These are phyloP conservation scores for Hemichromis elongatus DNA, from an alignment of 2,113 vertebrate genomes.

Conservation along the genomic window DNA sequence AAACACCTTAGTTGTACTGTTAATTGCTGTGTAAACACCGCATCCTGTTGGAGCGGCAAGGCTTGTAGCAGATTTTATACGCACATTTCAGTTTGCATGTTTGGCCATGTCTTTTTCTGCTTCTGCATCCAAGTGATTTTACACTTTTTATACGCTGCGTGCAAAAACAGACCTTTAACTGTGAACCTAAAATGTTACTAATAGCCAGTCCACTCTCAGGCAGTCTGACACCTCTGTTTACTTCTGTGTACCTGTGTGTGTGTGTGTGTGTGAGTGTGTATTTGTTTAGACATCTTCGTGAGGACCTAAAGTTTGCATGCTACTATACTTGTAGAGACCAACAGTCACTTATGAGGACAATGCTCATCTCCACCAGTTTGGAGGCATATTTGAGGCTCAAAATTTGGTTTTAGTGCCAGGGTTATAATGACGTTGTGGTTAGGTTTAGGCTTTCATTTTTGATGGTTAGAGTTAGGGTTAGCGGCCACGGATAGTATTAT, in stretches of 20 bases:
- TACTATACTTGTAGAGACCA: background rate
- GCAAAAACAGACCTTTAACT: background rate
- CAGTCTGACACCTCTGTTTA: background rate
- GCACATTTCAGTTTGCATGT: background rate
- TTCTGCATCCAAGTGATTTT: background rate
- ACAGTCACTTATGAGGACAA: background rate
- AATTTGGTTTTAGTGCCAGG: background rate
- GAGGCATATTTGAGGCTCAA: background rate
- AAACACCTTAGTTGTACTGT: constrained; percentile 25
- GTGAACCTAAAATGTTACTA: background rate
- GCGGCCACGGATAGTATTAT: background rate
- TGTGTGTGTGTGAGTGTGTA: background rate
- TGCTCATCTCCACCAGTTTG: background rate
- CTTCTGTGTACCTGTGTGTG: background rate
- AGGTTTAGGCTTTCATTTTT: background rate
- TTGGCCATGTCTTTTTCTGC: background rate
- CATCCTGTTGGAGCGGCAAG: background rate
- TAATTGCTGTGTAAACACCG: constrained; percentile 39
- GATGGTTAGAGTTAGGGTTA: background rate
- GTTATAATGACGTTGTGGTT: background rate
- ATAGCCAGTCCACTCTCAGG: background rate
- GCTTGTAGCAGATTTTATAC: background rate
- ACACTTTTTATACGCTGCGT: background rate
- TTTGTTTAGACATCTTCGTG: background rate
- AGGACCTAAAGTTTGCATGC: background rate